These are phyloP conservation scores for Ptyas mucosa DNA, from an alignment of 2,113 vertebrate species.

Conservation along the genomic window DNA sequence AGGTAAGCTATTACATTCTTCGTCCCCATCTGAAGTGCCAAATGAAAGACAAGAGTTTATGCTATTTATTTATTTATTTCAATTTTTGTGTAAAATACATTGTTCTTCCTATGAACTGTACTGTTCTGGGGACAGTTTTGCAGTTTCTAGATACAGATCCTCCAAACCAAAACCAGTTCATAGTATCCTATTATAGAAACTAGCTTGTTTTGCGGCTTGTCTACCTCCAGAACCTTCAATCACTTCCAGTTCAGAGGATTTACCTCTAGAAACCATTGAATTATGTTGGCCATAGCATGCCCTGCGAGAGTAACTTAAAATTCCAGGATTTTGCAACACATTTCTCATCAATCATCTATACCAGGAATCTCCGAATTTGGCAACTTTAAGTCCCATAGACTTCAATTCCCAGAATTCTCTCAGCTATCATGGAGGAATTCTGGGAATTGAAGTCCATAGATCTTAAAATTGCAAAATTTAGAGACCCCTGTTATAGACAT, in stretches of 20 bases:
- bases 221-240: neutral
- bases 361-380: neutral
- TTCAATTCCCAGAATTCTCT: neutral
- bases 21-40: neutral
- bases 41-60: neutral
- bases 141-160: neutral
- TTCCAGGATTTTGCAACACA: neutral
- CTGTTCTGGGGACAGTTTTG: neutral
- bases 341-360: neutral
- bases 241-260: neutral
- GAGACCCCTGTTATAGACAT: neutral
- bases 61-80: neutral
- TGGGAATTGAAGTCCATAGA: too few species aligned
- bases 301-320: neutral
- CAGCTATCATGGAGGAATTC: neutral
- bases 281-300: neutral
- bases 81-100: neutral
- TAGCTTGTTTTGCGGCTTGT: neutral
- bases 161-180: neutral
- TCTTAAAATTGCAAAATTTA: too few species aligned
- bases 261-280: neutral
- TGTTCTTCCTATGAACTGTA: neutral
- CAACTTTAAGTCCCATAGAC: neutral
- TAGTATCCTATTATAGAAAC: neutral
- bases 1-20: constrained; percentile 71